Evolutionary conservation across 2,797 vertebrate genomes (phyloP).

Genomic region (Pampus argenteus): DNA sequence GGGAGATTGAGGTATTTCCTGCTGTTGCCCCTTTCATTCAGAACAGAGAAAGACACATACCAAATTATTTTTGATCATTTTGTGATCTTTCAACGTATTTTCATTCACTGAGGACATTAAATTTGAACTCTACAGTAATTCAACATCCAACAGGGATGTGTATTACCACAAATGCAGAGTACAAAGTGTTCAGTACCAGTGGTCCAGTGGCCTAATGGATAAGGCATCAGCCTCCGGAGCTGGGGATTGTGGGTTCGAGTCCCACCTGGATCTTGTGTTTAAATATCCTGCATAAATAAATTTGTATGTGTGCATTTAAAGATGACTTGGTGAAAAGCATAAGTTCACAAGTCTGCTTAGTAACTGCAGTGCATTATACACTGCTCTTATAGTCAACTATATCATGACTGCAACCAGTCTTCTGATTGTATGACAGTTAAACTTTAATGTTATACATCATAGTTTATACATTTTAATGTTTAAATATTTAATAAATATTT

Average conservation of each 20-base stretch:
- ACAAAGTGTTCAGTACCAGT: neutral
- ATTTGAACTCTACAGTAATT: neutral
- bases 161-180: neutral
- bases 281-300: too few relatives aligned
- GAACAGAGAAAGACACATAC: neutral
- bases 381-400: too few relatives aligned
- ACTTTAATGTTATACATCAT: too few relatives aligned
- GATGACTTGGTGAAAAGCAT: too few relatives aligned
- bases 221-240: conserved; percentile 79
- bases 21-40: neutral
- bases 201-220: conserved; percentile 81
- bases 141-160: neutral
- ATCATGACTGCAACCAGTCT: too few relatives aligned
- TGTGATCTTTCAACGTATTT: neutral
- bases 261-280: conserved; percentile 74
- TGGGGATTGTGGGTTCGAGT: conserved; percentile 81
- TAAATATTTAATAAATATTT: neutral
- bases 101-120: neutral
- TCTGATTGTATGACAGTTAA: too few relatives aligned
- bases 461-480: neutral
- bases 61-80: neutral
- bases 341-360: too few relatives aligned
- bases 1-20: neutral
- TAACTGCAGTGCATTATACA: too few relatives aligned
- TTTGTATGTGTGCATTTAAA: too few relatives aligned